These are phyloP conservation scores for Heteromyza rotundicornis DNA, from an alignment of 2,888 invertebrate species.

Conservation along the genomic window DNA sequence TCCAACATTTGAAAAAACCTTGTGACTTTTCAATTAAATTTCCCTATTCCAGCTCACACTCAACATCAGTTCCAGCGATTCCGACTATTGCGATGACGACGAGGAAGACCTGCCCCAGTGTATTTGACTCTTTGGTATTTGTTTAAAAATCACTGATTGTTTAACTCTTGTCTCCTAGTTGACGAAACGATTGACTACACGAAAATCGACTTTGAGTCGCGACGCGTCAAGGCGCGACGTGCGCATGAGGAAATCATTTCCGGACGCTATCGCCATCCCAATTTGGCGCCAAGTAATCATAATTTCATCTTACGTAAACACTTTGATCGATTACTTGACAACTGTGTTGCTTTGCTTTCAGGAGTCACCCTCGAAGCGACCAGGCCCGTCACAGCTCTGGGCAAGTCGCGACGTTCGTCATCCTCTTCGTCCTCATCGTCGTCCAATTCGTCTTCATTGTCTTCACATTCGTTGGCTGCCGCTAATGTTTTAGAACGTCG, in stretches of 20 bases:
- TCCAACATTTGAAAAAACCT: too few species aligned
- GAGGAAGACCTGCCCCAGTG: constrained; percentile 59
- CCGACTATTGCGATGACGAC: constrained; percentile 60
- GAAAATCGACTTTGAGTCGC: constrained; percentile 61
- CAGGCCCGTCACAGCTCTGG: constrained; percentile 29
- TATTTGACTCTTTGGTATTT: constrained; percentile 32
- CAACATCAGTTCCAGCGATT: constrained; percentile 61
- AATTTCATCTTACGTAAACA: neutral
- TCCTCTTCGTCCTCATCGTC: constrained; percentile 49
- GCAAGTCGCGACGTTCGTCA: constrained; percentile 25
- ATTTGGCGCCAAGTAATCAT: constrained; percentile 56
- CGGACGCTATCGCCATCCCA: constrained; percentile 61
- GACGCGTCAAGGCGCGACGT: constrained; percentile 60
- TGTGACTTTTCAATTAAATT: neutral
- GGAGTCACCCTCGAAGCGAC: constrained; percentile 38
- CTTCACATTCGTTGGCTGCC: constrained; percentile 42
- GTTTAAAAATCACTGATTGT: neutral
- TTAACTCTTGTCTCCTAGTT: constrained; percentile 34
- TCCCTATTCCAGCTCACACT: constrained; percentile 52
- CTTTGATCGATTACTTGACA: too few species aligned
- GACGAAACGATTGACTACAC: constrained; percentile 62
- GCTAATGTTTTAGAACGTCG: constrained; percentile 26
- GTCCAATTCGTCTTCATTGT: constrained; percentile 50
- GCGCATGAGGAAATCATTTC: constrained; percentile 63
- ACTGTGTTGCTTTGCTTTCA: constrained; percentile 20